These are phyloP conservation scores for Drymodes brunneopygia DNA, from an alignment of 2,113 vertebrate species.

Conservation along the genomic window DNA sequence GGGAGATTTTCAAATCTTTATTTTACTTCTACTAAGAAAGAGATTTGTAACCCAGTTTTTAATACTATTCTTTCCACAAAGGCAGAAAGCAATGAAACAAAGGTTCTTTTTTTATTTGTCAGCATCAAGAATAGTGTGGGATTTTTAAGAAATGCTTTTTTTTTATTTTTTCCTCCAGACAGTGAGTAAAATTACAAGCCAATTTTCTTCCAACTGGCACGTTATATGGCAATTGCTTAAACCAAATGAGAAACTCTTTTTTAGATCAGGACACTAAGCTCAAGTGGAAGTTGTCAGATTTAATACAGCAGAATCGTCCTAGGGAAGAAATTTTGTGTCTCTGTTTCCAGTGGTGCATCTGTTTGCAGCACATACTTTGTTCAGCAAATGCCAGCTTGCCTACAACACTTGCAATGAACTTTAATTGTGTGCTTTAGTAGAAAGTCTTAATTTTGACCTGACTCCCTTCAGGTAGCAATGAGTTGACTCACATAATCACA, in stretches of 20 bases:
- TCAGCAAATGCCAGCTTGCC: conserved; percentile 50
- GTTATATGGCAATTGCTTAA: conserved; percentile 25
- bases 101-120: not conserved
- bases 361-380: conserved; percentile 52
- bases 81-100: not conserved
- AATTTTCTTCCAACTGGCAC: conserved; percentile 8
- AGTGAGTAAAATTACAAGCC: conserved; percentile 31
- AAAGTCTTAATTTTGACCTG: conserved; percentile 73
- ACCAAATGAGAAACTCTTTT: conserved; percentile 43
- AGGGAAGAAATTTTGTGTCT: conserved; percentile 53
- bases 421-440: conserved; percentile 70
- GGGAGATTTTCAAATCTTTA: not conserved
- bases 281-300: conserved; percentile 59
- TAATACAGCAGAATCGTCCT: conserved; percentile 56
- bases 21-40: not conserved
- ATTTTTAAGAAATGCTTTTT: not conserved
- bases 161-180: not conserved
- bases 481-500: conserved; percentile 66
- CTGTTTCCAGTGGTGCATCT: conserved; percentile 64
- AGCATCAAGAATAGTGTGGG: not conserved
- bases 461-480: conserved; percentile 73
- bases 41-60: not conserved
- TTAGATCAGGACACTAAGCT: conserved; percentile 29
- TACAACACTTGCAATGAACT: conserved; percentile 61
- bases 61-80: not conserved